Conservation (phyloP, 2,797 vertebrate species). For the Orestias chungarensis region DNA sequence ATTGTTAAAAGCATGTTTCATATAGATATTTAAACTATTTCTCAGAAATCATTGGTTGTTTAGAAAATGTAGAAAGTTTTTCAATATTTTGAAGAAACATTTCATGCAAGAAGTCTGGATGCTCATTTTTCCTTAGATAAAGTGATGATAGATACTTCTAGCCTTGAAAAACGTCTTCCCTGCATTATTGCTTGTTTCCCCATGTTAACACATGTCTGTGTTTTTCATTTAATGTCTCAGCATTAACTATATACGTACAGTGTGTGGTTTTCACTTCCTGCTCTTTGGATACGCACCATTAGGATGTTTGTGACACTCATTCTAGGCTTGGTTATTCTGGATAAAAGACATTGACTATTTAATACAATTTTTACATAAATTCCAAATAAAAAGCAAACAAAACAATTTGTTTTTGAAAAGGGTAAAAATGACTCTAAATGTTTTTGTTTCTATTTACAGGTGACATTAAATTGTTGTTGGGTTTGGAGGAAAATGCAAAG, state of each 20-base stretch:
- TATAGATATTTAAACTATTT: background rate
- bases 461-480: background rate
- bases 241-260: constrained; percentile 37
- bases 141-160: background rate
- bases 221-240: constrained; percentile 20
- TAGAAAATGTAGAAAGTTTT: background rate
- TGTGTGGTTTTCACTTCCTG: constrained; percentile 44
- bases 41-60: background rate
- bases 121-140: background rate
- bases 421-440: background rate
- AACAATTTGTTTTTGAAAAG: no score
- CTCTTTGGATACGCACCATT: constrained; percentile 23
- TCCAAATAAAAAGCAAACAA: no score
- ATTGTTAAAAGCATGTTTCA: no score
- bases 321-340: constrained; percentile 18
- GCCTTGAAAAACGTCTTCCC: background rate
- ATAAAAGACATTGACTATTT: constrained; percentile 22
- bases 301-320: constrained; percentile 30
- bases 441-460: background rate
- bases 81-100: background rate
- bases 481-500: background rate
- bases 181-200: background rate
- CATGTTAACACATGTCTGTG: background rate
- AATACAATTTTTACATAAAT: no score
- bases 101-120: background rate